Conservation (phyloP, 92 coral and sea anemone genomes). For the Phenganax stokvisi region DNA sequence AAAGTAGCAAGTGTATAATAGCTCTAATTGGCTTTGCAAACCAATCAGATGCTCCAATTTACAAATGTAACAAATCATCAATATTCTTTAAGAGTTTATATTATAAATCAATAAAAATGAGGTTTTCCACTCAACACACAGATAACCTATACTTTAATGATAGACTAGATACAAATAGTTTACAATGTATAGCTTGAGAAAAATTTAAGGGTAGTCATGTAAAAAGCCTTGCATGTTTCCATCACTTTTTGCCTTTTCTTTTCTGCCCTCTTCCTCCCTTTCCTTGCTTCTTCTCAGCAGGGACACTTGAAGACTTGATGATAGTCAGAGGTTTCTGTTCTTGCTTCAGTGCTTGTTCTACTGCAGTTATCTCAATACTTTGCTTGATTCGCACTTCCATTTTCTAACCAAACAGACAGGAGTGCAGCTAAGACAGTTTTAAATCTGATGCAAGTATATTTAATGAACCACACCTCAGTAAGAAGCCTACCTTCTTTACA, state of each 20-base stretch:
- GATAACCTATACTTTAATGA: too few relatives aligned
- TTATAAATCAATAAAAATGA: too few relatives aligned
- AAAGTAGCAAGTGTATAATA: too few relatives aligned
- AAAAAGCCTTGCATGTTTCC: background rate
- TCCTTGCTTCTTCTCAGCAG: constrained; percentile 27
- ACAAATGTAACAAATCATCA: too few relatives aligned
- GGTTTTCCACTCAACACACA: too few relatives aligned
- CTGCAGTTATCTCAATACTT: constrained; percentile 63
- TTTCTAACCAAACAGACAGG: constrained; percentile 33
- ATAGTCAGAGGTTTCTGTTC: constrained; percentile 59
- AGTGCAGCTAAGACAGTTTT: background rate
- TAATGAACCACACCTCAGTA: background rate
- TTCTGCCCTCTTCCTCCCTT: constrained; percentile 15
- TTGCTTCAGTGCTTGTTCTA: constrained; percentile 50
- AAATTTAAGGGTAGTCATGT: background rate
- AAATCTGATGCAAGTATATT: background rate
- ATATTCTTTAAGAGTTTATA: too few relatives aligned
- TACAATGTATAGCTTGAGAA: background rate
- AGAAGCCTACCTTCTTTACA: constrained; percentile 16
- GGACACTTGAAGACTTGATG: constrained; percentile 44
- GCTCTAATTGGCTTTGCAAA: too few relatives aligned
- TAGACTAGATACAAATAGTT: too few relatives aligned
- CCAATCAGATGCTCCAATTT: too few relatives aligned
- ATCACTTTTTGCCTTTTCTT: constrained; percentile 38
- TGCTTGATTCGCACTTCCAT: constrained; percentile 60